phyloP scores from a whole-genome alignment of 2,797 vertebrate species.

The Trichosurus vulpecula region DNA sequence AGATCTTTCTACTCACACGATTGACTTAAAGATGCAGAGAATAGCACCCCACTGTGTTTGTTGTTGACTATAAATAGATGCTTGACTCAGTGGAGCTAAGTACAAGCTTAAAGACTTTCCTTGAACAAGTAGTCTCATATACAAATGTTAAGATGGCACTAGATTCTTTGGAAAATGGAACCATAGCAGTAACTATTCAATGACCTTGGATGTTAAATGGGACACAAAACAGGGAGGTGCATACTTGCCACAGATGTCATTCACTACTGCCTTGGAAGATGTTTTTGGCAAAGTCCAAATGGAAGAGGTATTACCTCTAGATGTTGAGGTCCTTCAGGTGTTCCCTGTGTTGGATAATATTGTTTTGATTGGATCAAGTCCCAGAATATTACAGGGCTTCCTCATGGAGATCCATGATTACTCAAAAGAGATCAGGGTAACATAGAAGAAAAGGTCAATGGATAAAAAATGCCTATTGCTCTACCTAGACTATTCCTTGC shows the following conservation, averaged over 20 bases:
- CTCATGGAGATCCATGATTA: not conserved
- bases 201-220: not conserved
- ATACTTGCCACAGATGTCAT: not conserved
- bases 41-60: not conserved
- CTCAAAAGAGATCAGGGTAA: not conserved
- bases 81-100: not conserved
- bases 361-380: not conserved
- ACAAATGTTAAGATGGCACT: not conserved
- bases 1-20: not conserved
- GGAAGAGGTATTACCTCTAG: not conserved
- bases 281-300: not conserved
- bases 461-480: not conserved
- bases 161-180: not conserved
- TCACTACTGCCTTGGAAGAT: not conserved
- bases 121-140: not conserved
- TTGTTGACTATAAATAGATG: not conserved
- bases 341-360: not conserved
- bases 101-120: not conserved
- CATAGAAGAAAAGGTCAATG: not conserved
- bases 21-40: not conserved
- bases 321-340: not conserved
- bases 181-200: not conserved
- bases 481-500: not conserved
- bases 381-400: not conserved
- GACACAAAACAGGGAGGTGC: not conserved